Evolutionary conservation across 1,140 invertebrate species (phyloP), one percentile per base, ranked within the genome.

Genomic region (Euura lappo): DNA sequence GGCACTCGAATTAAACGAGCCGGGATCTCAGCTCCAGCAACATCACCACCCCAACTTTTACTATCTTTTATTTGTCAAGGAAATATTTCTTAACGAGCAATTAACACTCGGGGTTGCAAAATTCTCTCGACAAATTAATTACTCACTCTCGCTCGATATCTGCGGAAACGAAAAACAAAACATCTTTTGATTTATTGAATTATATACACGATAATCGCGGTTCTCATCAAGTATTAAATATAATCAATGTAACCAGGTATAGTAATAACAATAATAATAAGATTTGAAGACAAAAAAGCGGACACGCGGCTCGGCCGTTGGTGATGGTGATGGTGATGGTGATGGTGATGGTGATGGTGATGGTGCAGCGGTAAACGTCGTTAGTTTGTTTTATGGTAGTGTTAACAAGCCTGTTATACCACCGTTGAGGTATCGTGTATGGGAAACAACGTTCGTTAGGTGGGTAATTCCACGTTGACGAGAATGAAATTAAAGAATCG

Each of bases 331-430:
- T 10, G 28, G 28, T 2, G 66, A 7, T 13, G 43, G 66, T 2
- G n/a, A 8, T 8, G n/a, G 13, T 7, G 13, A 64, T 10, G 28
- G 28, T 2, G 66, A 7, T 13, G 43, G 66, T 2, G n/a, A 8
- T 8, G n/a, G 13, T 7, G 13, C 66, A 13, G 6, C 6, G 43
- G 66, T 67, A 67, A 67, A 67, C 66, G 66, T 67, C 66, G 43
- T 67, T 67, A 67, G 66, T 67, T 67, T 67, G 66, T 67, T 67
- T 67, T 67, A 67, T 67, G 66, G 66, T 44, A 67, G 66, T 67
- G 66, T 67, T 67, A 67, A 67, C 66, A 67, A 67, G 66, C 43
- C 28, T 28, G 28, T 28, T 28, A 28, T 28, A 28, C 28, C 28
- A 28, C 7, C 47, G 47, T 7, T 51, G 47, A 51, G 47, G 47